Base-by-base conservation (phyloP, 2,113 vertebrate genomes). In the Atlantisia rogersi region DNA sequence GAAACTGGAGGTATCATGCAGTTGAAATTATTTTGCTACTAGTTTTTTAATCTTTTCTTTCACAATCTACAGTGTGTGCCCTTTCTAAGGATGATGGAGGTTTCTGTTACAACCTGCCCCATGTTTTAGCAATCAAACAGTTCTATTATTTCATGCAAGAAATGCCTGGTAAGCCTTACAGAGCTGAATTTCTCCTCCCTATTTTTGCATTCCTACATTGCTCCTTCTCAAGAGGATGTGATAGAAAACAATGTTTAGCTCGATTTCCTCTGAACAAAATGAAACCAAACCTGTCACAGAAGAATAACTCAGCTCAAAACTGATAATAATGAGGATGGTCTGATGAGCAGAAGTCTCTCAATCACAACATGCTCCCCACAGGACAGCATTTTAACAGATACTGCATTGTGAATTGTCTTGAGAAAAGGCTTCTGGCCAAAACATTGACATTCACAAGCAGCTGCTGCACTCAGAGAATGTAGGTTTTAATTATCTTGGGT, bases 401-500 rank as follows among this genome's bases (percentile, higher is more conserved):
- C 63, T 87, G 88, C 77, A 68, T 73, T 86, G 80, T 89, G 86
- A 87, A 88, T 88, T 87, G 42, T 93, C 95, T 95, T 95, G 88
- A 94, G 88, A 95, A 95, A 95, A 94, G 37, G 85, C 91, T 94
- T 67, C 90, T 92, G 84, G 94, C 95, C 91, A 92, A 90, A 96
- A 96, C 67, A 91, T 46, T 95, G 94, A 83, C 89, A 91, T 96
- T 92, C 86, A 90, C 74, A 86, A 95, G 83, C 88, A 96, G 90
- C 90, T 92, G 82, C 76, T 80, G 59, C 83, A 87, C 81, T 96
- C 88, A 73, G 78, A 87, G 77, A 76, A 82, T 91, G 88, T 73
- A 92, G 39, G 31, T 65, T 96, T 97, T 94, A 94, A 96, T 96
- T 94, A 96, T 93, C 94, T 90, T 60, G 79, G 71, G 86, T 88